phyloP scores from a whole-genome alignment of 2,888 invertebrate genomes.

The Hemithea aestivaria region DNA sequence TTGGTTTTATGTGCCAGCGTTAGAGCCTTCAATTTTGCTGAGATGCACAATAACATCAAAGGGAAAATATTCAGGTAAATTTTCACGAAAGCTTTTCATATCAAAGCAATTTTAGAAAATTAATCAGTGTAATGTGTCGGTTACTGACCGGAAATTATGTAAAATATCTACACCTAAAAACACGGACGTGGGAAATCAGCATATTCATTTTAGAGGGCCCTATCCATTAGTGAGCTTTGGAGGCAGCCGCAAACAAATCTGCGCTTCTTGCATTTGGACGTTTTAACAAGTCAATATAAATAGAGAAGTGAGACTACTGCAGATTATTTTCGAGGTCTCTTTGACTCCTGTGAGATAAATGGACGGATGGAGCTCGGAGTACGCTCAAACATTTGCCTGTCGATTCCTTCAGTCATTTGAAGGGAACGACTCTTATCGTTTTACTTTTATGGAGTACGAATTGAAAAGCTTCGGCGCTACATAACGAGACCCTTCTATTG shows the following conservation, averaged over 20 bases:
- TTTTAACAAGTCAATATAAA: constrained; percentile 50
- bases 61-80: constrained; percentile 2
- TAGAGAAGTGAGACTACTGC: constrained; percentile 54
- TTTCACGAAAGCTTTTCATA: constrained; percentile 12
- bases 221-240: constrained; percentile 68
- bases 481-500: constrained; percentile 70
- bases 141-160: constrained; percentile 71
- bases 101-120: constrained; percentile 21
- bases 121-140: constrained; percentile 61
- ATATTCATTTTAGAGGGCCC: constrained; percentile 69
- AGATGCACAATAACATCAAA: constrained; percentile 7
- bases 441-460: constrained; percentile 72
- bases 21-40: background rate
- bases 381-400: constrained; percentile 52
- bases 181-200: constrained; percentile 65
- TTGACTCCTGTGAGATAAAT: constrained; percentile 56
- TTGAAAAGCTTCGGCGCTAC: constrained; percentile 65
- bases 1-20: too few relatives aligned
- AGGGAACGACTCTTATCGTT: constrained; percentile 69
- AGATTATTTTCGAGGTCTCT: constrained; percentile 54
- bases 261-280: constrained; percentile 59
- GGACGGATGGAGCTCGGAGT: constrained; percentile 35
- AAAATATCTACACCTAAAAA: constrained; percentile 62
- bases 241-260: constrained; percentile 60
- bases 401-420: constrained; percentile 65